Conservation (phyloP, 1,140 invertebrate genomes). For the Solenopsis invicta region DNA sequence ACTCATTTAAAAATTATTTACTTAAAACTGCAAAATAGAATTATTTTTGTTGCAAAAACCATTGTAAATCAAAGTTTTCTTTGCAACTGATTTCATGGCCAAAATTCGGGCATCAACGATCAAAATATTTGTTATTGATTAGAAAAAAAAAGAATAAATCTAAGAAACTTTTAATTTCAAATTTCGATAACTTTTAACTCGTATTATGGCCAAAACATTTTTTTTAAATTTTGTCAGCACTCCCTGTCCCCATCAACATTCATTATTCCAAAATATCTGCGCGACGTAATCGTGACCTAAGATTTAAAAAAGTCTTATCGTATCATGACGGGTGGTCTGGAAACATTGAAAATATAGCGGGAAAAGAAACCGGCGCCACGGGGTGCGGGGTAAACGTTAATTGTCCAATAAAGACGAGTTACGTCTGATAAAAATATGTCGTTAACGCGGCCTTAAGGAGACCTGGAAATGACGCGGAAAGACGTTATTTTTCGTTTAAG, state of each 20-base stretch:
- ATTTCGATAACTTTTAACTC: too few species aligned
- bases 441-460: slow-evolving; percentile 77
- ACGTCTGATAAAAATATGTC: slow-evolving; percentile 82
- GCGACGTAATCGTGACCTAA: slow-evolving; percentile 74
- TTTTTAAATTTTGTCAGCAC: slow-evolving; percentile 84
- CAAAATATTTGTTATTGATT: too few species aligned
- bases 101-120: too few species aligned
- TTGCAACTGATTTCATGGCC: too few species aligned
- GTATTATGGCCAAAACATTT: slow-evolving; percentile 67
- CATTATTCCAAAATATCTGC: slow-evolving; percentile 86
- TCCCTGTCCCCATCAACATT: slow-evolving; percentile 81
- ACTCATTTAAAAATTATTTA: too few species aligned
- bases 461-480: slow-evolving; percentile 79
- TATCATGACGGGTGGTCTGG: slow-evolving; percentile 57
- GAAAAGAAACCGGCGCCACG: slow-evolving; percentile 53
- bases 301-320: slow-evolving; percentile 85
- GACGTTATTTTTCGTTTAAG: slow-evolving; percentile 78
- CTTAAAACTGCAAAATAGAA: too few species aligned
- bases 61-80: too few species aligned
- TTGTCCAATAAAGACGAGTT: slow-evolving; percentile 86
- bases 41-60: too few species aligned
- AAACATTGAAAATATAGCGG: slow-evolving; percentile 46
- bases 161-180: too few species aligned
- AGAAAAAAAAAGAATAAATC: too few species aligned
- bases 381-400: slow-evolving; percentile 82